Evolutionary conservation across 2,888 invertebrate genomes (phyloP).

Genomic region (Lithophane socia): DNA sequence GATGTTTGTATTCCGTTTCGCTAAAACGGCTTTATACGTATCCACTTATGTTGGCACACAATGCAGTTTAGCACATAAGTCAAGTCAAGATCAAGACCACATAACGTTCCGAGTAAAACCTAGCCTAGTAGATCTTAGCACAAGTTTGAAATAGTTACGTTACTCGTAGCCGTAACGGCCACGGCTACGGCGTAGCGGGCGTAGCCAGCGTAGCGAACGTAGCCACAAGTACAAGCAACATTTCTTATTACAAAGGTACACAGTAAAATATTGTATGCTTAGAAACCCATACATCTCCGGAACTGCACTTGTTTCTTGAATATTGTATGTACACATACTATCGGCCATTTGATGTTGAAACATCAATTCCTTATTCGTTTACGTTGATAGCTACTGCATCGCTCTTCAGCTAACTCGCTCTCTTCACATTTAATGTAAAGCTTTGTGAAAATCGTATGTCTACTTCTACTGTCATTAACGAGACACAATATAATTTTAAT

Average conservation of each 20-base stretch:
- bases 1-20: too few relatives aligned
- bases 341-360: slow-evolving; percentile 17
- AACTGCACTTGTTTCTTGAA: slow-evolving; percentile 38
- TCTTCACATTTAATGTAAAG: not conserved
- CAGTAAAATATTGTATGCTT: slow-evolving; percentile 4
- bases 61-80: slow-evolving; percentile 11
- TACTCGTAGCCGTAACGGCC: not conserved
- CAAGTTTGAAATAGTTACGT: slow-evolving; percentile 33
- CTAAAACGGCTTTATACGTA: not conserved
- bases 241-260: not conserved
- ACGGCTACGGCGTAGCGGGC: slow-evolving; percentile 33
- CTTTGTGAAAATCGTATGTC: not conserved
- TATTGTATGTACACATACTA: slow-evolving; percentile 28
- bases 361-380: slow-evolving; percentile 37
- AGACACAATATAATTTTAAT: too few relatives aligned
- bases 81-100: slow-evolving; percentile 7
- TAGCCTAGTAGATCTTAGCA: slow-evolving; percentile 1
- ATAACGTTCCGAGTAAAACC: not conserved
- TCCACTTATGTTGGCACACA: not conserved
- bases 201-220: slow-evolving; percentile 14
- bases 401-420: not conserved
- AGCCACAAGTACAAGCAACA: not conserved
- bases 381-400: slow-evolving; percentile 19
- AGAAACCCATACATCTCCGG: slow-evolving; percentile 12
- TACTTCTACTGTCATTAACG: too few relatives aligned